These are phyloP conservation scores for Acanthopleura granulata DNA, from an alignment of 2,888 invertebrate genomes.

Conservation along the genomic window DNA sequence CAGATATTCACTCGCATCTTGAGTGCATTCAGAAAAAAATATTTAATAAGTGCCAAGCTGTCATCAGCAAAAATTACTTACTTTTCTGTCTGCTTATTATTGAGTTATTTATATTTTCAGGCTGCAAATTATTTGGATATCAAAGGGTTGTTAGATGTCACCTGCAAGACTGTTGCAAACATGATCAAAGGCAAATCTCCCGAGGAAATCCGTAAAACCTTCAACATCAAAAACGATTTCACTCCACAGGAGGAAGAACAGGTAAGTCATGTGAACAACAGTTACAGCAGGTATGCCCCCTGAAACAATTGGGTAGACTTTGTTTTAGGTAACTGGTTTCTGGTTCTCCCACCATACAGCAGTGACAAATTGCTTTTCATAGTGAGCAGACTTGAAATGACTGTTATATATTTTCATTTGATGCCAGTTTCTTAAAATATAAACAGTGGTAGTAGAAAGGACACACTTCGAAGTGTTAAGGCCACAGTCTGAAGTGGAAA, in stretches of 20 bases:
- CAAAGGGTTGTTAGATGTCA: constrained; percentile 88
- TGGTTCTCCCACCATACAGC: background rate
- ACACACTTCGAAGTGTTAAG: too few species aligned
- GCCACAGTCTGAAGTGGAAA: too few species aligned
- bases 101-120: constrained; percentile 43
- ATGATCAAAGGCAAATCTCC: constrained; percentile 99
- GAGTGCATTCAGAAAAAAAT: too few species aligned
- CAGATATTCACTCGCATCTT: too few species aligned
- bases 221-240: constrained; percentile 97
- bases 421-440: too few species aligned
- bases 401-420: too few species aligned
- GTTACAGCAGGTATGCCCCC: too few species aligned
- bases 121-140: constrained; percentile 98
- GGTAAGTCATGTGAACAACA: constrained; percentile 71
- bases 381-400: background rate
- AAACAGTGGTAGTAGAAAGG: too few species aligned
- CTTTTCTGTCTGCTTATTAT: background rate
- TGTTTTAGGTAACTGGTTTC: background rate
- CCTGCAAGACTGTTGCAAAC: constrained; percentile 98
- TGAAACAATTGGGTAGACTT: background rate
- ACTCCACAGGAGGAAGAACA: constrained; percentile 95
- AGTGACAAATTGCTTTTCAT: background rate
- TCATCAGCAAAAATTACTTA: too few species aligned
- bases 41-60: too few species aligned
- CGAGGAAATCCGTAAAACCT: constrained; percentile 95